These are phyloP conservation scores for Lampris incognitus DNA, from an alignment of 2,113 vertebrate genomes.

Conservation along the genomic window DNA sequence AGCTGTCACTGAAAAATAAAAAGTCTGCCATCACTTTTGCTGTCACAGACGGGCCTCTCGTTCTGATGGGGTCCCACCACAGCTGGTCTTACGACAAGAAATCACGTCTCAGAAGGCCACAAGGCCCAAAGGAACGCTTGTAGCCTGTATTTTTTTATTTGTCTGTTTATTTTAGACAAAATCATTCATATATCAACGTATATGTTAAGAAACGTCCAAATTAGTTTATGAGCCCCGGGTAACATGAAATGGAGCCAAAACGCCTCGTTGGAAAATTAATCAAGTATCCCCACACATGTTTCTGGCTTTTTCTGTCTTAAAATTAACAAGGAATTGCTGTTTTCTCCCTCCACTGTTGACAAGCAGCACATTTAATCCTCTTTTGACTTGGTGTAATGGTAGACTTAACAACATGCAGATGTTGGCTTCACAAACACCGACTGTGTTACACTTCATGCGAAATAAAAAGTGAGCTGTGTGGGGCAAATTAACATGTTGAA, in stretches of 20 bases:
- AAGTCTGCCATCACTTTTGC: not conserved
- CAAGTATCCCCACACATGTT: not conserved
- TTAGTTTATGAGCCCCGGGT: constrained; percentile 5
- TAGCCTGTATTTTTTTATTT: not conserved
- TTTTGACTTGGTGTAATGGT: not conserved
- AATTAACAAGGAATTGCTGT: not conserved
- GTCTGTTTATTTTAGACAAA: not conserved
- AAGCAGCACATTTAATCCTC: not conserved
- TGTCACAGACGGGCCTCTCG: too few species aligned
- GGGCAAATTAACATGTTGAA: not conserved
- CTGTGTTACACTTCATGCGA: not conserved
- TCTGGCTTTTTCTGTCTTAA: not conserved
- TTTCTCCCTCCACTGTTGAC: not conserved
- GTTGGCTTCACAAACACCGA: not conserved
- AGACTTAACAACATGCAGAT: not conserved
- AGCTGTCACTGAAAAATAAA: not conserved
- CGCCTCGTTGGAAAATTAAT: not conserved
- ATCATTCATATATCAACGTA: not conserved
- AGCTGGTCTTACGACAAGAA: not conserved
- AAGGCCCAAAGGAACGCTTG: not conserved
- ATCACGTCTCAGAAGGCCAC: not conserved
- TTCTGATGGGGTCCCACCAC: not conserved
- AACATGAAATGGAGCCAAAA: not conserved
- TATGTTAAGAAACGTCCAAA: not conserved
- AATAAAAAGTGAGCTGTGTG: not conserved